Evolutionary conservation across 2,113 vertebrate genomes (phyloP), one percentile per base, ranked within the genome.

Genomic region (Geococcyx californianus): DNA sequence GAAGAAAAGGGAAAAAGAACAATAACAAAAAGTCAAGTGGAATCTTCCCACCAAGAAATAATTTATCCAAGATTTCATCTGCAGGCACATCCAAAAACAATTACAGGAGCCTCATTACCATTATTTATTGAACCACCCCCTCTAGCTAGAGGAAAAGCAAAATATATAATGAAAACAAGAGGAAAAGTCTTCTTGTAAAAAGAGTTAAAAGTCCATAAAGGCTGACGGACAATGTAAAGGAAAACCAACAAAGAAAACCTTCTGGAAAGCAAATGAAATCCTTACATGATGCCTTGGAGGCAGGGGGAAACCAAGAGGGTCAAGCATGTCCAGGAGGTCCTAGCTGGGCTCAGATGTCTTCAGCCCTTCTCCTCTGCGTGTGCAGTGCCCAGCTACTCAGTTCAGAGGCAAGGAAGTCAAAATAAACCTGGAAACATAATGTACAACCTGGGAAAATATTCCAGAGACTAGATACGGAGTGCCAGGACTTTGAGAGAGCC

Each of bases 81-180:
- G 72, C 66, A 59, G 82, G 79, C 81, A 87, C 94, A 95, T 95
- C 93, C 96, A 93, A 91, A 95, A 95, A 80, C 91, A 96, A 92
- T 96, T 94, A 94, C 90, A 81, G 63, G 84, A 84, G 59, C 69
- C 89, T 96, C 89, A 87, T 97, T 97, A 93, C 75, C 87, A 82
- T 90, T 84, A 90, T 95, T 96, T 93, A 90, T 93, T 92, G 95
- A 93, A 79, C 76, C 80, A 68, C 45, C 64, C 80, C 96, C 87
- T 94, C 76, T 47, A 82, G 89, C 93, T 51, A 81, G 55, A 90
- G 69, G 78, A 76, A 76, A 79, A 80, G 63, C 73, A 86, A 94
- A 77, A 90, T 70, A 93, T 49, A 58, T n/a, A 77, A 80, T 31
- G 31, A n/a, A 93, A 84, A 94, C 0, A 29, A 80, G 90, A 92